Base-by-base conservation (phyloP, 2,113 vertebrate genomes). In the Agapornis roseicollis region DNA sequence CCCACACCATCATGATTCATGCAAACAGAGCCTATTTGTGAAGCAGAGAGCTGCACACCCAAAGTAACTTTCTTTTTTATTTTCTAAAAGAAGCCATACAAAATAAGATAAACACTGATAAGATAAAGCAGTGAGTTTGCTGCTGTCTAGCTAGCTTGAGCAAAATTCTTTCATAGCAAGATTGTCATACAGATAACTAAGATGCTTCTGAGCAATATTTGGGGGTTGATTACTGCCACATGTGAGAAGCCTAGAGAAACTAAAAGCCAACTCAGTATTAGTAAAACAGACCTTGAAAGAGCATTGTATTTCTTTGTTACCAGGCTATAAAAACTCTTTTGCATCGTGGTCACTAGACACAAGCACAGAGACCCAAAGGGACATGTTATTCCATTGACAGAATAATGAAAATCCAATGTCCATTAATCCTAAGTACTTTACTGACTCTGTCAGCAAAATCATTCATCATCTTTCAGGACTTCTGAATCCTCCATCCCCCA, bases 211-310 rank as follows among this genome's bases (percentile, higher is more conserved):
- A 74, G 47, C n/a, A 92, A 6, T 64, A 41, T 39, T 9, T 65
- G 39, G 29, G 11, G 7, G 35, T 56, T 94, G 76, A 83, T 95
- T 92, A 85, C 47, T 94, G 80, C 61, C 80, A 85, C 78, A 94
- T 89, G 80, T 65, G n/a, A 92, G 47, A 37, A 82, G 47, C 28
- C 28, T 60, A 49, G 42, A 82, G 47, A 72, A 66, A 63, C 66
- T 49, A 80, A 88, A 58, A 69, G 31, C n/a, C 70, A 77, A 64
- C 13, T 77, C 46, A 77, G 22, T 60, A 60, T 65, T 89, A 84
- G 55, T 55, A 80, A 85, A 93, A 35, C 50, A 88, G 60, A 52
- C n/a, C 58, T 94, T 65, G 37, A 71, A 81, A 87, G 39, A 89
- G 10, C 39, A 81, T 33, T 93, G 24, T 42, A 63, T 86, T 85